Base-by-base conservation (phyloP, 2,797 vertebrate species). In the Platalea minor region DNA sequence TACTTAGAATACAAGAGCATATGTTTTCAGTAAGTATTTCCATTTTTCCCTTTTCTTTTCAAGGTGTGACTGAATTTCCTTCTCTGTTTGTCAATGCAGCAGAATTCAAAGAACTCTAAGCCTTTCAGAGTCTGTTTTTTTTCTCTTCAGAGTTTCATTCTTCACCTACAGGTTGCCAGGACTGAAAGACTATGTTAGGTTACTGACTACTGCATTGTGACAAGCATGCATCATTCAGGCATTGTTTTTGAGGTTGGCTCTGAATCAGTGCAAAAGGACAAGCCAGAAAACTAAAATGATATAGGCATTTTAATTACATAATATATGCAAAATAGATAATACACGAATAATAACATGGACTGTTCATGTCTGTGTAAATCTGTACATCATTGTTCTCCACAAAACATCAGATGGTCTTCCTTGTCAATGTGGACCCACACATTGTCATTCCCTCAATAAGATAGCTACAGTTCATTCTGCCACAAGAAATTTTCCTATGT, bases 341-440 rank as follows among this genome's bases (percentile, higher is more conserved):
- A n/a, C 13, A 33, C 24, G 5, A 17, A 65, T 60, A 54, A 31
- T n/a, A 53, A 4, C 28, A 64, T 50, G 37, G 37, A 37, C 37
- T 45, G 9, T 45, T 45, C 18, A 45, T 45, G 45, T 37, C 20
- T 74, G 2, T 45, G 45, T 69, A 74, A 83, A 56, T 19, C 20
- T 61, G 20, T 19, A 46, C 5, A 15, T 50, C 14, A 20, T 23
- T 29, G 9, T 17, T 59, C 37, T 72, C 17, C 12, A 87, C 5
- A 6, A 64, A 29, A 11, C 33, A 4, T 46, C 33, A 65, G 13
- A 33, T 8, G 45, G 35, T 35, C 35, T 35, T 35, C 35, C 35
- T 35, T 35, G 35, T 70, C 0, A 1, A 37, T 2, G 3, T 37
- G 18, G 13, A 25, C 21, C 17, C 37, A 20, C 29, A 51, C 4